Base-by-base conservation (phyloP, 2,113 vertebrate species). In the Solea solea region DNA sequence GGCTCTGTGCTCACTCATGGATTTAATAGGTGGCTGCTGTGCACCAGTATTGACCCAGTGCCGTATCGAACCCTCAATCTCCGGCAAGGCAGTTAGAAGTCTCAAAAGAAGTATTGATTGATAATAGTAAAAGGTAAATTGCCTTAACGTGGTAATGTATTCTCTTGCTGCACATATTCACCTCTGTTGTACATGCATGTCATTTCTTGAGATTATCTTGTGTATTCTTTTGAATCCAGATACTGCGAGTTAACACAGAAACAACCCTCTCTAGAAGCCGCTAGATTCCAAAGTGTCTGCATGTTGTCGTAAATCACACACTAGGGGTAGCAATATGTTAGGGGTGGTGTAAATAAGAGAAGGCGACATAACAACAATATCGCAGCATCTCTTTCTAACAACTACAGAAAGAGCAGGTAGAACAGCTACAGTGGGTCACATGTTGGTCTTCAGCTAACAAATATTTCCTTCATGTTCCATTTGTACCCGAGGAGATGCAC, bases 61-160 rank as follows among this genome's bases (percentile, higher is more conserved):
- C 14, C 42, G 42, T 55, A 66, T 66, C 45, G 64, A 66, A 45
- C 41, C 7, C 34, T 8, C 44, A 41, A 65, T 49, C 63, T 52
- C 16, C 40, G 15, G 16, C 12, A 25, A 65, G 39, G 63, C 63
- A 53, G 49, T 65, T 28, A 27, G 63, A n/a, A 27, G 21, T 15
- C 16, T 42, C 39, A 21, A 54, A 55, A 12, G 34, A 60, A 16
- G 34, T 44, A 62, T 46, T 27, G 44, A 16, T 12, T 45, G 39
- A 28, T 34, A 52, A 64, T 14, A 66, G 15, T 53, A 50, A 39
- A 34, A 53, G 40, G 7, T 15, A 21, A 48, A 55, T 45, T 55
- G 72, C 41, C 51, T 45, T 42, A 14, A 56, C 52, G 25, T 49
- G 9, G 34, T 45, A 45, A 45, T 45, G 12, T 45, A 3, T 5